phyloP scores from a whole-genome alignment of 1,140 invertebrate genomes.

The Drosophila oshimai region DNA sequence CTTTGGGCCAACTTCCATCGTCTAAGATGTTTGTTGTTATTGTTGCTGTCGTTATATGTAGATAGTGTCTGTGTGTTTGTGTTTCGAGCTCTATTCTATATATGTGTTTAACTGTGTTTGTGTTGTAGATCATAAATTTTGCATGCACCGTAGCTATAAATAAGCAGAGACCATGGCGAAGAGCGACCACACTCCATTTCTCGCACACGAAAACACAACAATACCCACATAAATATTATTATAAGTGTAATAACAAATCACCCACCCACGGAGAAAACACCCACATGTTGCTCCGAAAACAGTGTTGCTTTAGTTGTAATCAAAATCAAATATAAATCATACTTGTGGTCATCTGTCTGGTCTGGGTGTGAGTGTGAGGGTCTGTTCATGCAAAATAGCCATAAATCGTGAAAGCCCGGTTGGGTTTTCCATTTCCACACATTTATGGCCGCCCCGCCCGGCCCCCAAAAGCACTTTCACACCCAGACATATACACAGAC shows the following conservation, averaged over 20 bases:
- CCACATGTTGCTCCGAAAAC: slow-evolving; percentile 34
- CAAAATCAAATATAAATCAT: slow-evolving; percentile 79
- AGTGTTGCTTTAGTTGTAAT: slow-evolving; percentile 74
- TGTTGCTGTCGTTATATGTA: slow-evolving; percentile 24
- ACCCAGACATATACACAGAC: background rate
- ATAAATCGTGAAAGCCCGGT: slow-evolving; percentile 64
- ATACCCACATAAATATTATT: slow-evolving; percentile 59
- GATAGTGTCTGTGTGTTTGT: slow-evolving; percentile 28
- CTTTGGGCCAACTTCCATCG: background rate
- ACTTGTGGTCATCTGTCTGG: slow-evolving; percentile 51
- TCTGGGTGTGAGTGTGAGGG: slow-evolving; percentile 27
- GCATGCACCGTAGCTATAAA: slow-evolving; percentile 77
- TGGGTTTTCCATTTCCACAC: slow-evolving; percentile 57
- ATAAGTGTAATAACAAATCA: slow-evolving; percentile 74
- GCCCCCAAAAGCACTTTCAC: background rate
- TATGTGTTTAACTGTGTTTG: slow-evolving; percentile 43
- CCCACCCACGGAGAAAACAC: slow-evolving; percentile 32
- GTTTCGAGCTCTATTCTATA: slow-evolving; percentile 26
- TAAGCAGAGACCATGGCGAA: slow-evolving; percentile 55
- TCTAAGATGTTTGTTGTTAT: slow-evolving; percentile 26
- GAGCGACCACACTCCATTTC: slow-evolving; percentile 23
- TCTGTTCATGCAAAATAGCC: slow-evolving; percentile 71
- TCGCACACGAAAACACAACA: slow-evolving; percentile 26
- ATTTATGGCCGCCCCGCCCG: too few relatives aligned
- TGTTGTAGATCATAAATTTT: slow-evolving; percentile 77